Evolutionary conservation across 2,113 vertebrate genomes (phyloP).

Genomic region (Aplodontia rufa): DNA sequence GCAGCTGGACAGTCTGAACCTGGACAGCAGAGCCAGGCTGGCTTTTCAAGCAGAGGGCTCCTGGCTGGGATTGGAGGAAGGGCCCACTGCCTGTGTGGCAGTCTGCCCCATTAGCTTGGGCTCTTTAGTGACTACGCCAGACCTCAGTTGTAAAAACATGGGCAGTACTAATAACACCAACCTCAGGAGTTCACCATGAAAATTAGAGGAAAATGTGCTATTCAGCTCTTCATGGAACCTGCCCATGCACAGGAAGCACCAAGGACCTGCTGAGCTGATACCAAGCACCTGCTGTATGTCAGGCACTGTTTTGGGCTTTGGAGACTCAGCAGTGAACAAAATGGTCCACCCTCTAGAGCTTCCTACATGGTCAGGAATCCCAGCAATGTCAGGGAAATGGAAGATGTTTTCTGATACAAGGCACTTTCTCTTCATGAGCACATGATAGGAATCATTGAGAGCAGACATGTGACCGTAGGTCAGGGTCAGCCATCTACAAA

Average conservation of each 20-base stretch:
- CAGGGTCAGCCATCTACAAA: neutral
- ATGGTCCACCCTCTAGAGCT: neutral
- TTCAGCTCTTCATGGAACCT: neutral
- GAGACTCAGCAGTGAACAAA: neutral
- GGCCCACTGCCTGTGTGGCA: neutral
- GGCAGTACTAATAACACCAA: neutral
- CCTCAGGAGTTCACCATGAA: neutral
- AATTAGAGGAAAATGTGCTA: neutral
- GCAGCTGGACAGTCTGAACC: neutral
- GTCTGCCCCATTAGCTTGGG: neutral
- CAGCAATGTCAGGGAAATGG: neutral
- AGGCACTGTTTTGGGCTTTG: neutral
- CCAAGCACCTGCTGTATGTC: neutral
- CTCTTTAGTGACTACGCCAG: neutral
- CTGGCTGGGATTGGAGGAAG: neutral
- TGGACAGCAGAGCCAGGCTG: neutral
- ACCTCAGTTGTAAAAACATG: neutral
- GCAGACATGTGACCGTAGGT: accelerated
- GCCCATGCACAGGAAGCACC: neutral
- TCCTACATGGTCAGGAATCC: neutral
- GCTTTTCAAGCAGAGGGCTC: neutral
- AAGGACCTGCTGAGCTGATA: neutral
- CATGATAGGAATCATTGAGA: neutral
- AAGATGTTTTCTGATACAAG: neutral
- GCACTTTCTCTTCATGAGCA: neutral